Base-by-base conservation (phyloP, 2,888 invertebrate species). In the Siphonodentalium dalli region DNA sequence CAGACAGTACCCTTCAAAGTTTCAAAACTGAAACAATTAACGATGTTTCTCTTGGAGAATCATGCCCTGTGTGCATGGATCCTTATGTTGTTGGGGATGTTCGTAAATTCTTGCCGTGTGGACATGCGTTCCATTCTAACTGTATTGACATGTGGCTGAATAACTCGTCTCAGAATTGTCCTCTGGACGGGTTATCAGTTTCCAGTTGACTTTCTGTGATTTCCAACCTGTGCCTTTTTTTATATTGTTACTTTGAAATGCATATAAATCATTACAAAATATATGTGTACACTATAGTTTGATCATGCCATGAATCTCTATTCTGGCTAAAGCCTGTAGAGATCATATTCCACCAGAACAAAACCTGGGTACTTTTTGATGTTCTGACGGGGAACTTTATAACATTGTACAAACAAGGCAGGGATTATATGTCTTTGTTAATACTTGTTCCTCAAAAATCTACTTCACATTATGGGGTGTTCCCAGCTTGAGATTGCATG, bases 131-230 rank as follows among this genome's bases (percentile, higher is more conserved):
- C 54, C 80, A 80, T 54, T 40, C 38, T n/a, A 43, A 58, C 21
- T 80, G 80, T 63, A 76, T 80, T 44, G 76, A 77, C 41, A 70
- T 63, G 61, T 80, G 79, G 78, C 58, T 80, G 29, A 66, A 60
- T 23, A 73, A 74, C 45, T 74, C 75, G 6, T 78, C 78, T 1
- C 54, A 61, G 52, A 77, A 75, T 56, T 80, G 80, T 59, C 80
- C 80, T 2, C 58, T 80, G 39, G 80, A 80, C 57, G 76, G 75
- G 20, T 56, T 78, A 48, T 71, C 75, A 11, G 63, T 77, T 18
- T 68, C 62, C 27, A 37, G 55, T 23, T 53, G 41, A 26, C 31
- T 29, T 31, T 29, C 54, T 8, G 11, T 28, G 21, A 40, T n/a
- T n/a, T n/a, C 23, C 42, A 23, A 18, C 31, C 7, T 27, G n/a